These are phyloP conservation scores for Salminus brasiliensis DNA, from an alignment of 2,113 vertebrate genomes.

Conservation along the genomic window DNA sequence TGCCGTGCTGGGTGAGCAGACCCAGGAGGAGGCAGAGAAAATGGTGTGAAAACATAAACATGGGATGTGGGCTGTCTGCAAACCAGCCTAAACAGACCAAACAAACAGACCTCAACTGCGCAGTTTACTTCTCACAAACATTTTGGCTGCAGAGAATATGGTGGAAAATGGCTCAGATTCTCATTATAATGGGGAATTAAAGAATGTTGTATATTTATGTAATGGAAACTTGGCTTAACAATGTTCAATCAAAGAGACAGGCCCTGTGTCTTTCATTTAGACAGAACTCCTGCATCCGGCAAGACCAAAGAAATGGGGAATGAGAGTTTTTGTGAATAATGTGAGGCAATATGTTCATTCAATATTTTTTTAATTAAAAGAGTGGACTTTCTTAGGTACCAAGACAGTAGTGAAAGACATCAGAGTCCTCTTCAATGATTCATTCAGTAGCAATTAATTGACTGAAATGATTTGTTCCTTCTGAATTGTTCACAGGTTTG, in stretches of 20 bases:
- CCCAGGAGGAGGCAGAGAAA: background rate
- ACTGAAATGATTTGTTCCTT: background rate
- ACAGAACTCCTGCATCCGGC: background rate
- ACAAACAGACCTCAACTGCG: background rate
- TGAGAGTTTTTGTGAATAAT: background rate
- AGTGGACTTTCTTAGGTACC: background rate
- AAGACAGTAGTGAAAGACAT: background rate
- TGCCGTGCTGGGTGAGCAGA: background rate
- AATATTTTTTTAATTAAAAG: background rate
- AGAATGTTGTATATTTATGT: background rate
- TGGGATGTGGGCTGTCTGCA: background rate
- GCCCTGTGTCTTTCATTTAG: background rate
- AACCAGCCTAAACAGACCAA: background rate
- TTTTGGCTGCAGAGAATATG: background rate
- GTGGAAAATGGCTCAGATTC: background rate
- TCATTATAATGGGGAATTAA: background rate
- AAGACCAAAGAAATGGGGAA: background rate
- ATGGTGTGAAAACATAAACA: background rate
- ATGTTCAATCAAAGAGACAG: background rate
- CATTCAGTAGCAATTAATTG: background rate
- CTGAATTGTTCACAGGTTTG: background rate
- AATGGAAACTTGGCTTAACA: background rate
- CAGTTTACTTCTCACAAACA: background rate
- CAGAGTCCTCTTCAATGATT: background rate
- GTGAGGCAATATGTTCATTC: background rate